These are phyloP conservation scores for Colius striatus DNA, from an alignment of 2,113 vertebrate genomes.

Conservation along the genomic window DNA sequence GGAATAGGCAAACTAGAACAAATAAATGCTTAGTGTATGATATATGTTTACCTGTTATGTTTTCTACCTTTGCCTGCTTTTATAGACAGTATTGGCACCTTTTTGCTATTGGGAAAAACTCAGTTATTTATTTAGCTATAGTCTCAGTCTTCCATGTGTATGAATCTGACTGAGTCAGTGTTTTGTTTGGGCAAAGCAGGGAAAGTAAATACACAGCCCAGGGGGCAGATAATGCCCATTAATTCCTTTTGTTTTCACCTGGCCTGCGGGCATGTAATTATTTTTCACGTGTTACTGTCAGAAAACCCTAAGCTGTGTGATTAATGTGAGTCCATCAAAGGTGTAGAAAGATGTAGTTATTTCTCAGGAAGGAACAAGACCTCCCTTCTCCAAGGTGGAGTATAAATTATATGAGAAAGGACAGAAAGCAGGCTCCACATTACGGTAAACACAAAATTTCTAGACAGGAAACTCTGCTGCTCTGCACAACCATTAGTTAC, in stretches of 20 bases:
- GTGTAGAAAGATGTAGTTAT: not conserved
- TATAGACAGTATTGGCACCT: not conserved
- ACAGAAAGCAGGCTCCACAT: not conserved
- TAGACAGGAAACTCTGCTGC: not conserved
- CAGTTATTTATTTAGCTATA: not conserved
- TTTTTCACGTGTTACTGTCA: not conserved
- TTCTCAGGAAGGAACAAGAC: not conserved
- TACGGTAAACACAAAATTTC: not conserved
- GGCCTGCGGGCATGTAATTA: not conserved
- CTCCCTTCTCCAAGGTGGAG: not conserved
- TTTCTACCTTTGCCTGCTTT: not conserved
- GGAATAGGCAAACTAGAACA: not conserved
- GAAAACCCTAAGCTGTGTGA: not conserved
- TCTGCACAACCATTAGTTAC: not conserved
- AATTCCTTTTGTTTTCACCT: conserved; percentile 24
- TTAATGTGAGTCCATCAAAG: not conserved
- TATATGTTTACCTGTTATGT: not conserved
- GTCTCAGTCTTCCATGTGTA: not conserved
- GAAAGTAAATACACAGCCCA: not conserved
- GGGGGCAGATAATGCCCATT: not conserved
- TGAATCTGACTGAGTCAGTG: not conserved
- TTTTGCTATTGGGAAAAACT: not conserved
- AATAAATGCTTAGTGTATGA: not conserved
- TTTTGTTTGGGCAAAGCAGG: not conserved
- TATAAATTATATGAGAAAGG: not conserved